Evolutionary conservation across 2,797 vertebrate genomes (phyloP).

Genomic region (Lerista edwardsae): DNA sequence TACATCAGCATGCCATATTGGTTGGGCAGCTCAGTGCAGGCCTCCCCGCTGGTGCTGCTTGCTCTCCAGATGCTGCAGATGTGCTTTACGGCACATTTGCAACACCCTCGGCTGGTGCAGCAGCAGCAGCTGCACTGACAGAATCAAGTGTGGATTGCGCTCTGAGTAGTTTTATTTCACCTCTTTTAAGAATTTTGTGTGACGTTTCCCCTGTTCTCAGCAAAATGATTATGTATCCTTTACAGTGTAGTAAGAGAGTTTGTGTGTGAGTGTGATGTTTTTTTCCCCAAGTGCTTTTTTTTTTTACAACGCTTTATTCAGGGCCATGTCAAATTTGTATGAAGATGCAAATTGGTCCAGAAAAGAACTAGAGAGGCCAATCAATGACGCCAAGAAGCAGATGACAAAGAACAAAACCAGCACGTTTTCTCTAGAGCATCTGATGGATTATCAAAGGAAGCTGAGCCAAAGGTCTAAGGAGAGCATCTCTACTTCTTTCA

Average conservation of each 20-base stretch:
- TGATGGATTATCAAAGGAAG: slow-evolving; percentile 53
- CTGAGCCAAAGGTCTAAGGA: slow-evolving; percentile 46
- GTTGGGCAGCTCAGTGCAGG: no score
- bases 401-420: slow-evolving; percentile 59
- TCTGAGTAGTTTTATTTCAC: not conserved
- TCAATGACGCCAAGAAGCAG: slow-evolving; percentile 52
- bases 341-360: slow-evolving; percentile 69
- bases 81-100: no score
- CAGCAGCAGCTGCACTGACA: no score
- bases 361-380: slow-evolving; percentile 52
- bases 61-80: no score
- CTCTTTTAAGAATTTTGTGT: not conserved
- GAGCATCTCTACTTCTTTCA: slow-evolving; percentile 49
- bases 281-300: not conserved
- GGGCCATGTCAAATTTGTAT: slow-evolving; percentile 72
- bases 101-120: no score
- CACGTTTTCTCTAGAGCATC: slow-evolving; percentile 50
- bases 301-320: slow-evolving; percentile 27
- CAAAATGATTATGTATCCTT: not conserved
- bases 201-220: not conserved
- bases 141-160: no score
- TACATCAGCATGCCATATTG: no score
- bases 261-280: not conserved
- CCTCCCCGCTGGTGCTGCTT: no score
- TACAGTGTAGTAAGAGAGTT: not conserved